These are phyloP conservation scores for Dermolepida albohirtum DNA, from an alignment of 2,888 invertebrate species.

Conservation along the genomic window DNA sequence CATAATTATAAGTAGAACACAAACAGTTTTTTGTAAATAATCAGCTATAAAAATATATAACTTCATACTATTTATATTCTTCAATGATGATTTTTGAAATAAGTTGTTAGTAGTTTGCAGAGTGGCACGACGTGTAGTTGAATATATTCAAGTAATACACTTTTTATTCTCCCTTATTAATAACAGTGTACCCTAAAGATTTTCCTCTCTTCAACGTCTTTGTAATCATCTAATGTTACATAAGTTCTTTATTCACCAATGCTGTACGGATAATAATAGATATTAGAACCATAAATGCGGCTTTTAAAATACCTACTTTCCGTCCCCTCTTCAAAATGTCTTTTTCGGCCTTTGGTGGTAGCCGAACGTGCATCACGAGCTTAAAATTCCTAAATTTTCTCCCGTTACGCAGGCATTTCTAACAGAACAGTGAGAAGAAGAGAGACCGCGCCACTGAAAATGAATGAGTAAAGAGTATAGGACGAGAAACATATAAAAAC, in stretches of 20 bases:
- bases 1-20: too few relatives aligned
- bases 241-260: conserved; percentile 15
- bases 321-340: conserved; percentile 27
- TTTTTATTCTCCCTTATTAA: not conserved
- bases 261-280: conserved; percentile 41
- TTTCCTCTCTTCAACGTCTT: conserved; percentile 17
- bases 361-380: conserved; percentile 43
- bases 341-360: conserved; percentile 23
- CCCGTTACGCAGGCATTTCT: conserved; percentile 57
- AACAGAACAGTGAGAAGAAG: conserved; percentile 5
- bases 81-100: too few relatives aligned
- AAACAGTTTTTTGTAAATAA: too few relatives aligned
- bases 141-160: not conserved
- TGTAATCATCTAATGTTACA: conserved; percentile 34
- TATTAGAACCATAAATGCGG: conserved; percentile 43
- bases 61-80: too few relatives aligned
- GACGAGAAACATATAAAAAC: conserved; percentile 58
- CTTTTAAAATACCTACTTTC: conserved; percentile 37
- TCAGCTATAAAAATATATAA: too few relatives aligned
- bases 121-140: too few relatives aligned
- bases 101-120: too few relatives aligned
- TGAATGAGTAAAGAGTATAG: conserved; percentile 28
- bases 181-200: conserved; percentile 4
- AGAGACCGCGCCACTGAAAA: conserved; percentile 49
- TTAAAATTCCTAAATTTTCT: conserved; percentile 62